Evolutionary conservation across 1,140 invertebrate species (phyloP).

Genomic region (Helicoverpa armigera): DNA sequence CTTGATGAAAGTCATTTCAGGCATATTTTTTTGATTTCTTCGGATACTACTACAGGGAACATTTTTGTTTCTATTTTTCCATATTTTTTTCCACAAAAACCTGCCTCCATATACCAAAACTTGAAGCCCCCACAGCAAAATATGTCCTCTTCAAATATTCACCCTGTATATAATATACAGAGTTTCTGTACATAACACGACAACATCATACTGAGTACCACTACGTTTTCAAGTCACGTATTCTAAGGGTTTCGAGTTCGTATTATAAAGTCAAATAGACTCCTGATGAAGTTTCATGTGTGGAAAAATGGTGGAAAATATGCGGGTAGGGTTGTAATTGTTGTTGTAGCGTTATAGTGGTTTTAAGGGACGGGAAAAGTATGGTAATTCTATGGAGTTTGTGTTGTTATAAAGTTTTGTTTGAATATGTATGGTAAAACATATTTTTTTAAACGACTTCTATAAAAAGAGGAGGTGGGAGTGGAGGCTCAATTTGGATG

Average conservation of each 20-base stretch:
- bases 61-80: background rate
- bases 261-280: slow-evolving; percentile 49
- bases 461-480: no score
- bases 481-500: no score
- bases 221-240: slow-evolving; percentile 28
- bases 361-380: no score
- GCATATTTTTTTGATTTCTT: no score
- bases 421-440: no score
- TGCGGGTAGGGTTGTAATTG: slow-evolving; percentile 20
- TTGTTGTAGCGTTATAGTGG: background rate
- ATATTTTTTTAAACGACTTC: no score
- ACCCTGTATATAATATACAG: slow-evolving; percentile 22
- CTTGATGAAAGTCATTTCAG: no score
- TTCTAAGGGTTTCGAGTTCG: slow-evolving; percentile 13
- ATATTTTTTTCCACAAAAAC: background rate
- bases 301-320: slow-evolving; percentile 10
- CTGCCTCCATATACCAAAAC: background rate
- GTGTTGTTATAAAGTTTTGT: no score
- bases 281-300: slow-evolving; percentile 31
- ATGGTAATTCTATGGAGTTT: no score
- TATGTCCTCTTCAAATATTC: background rate
- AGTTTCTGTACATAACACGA: slow-evolving; percentile 15
- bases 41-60: no score
- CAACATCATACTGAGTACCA: background rate
- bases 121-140: background rate